phyloP scores from a whole-genome alignment of 2,888 invertebrate genomes.

The Perizoma flavofasciatum region DNA sequence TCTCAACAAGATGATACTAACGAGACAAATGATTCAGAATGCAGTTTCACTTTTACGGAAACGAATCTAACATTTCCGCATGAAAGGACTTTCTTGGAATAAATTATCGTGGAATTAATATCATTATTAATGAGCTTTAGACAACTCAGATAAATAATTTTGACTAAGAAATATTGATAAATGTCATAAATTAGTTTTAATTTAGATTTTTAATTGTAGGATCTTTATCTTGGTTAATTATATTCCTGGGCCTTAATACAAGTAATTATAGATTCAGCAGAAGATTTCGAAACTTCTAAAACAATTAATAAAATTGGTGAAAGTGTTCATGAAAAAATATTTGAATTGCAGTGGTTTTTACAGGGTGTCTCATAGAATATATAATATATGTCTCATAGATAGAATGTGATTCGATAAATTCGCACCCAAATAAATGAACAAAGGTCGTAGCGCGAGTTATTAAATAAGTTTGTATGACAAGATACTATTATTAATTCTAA shows the following conservation, averaged over 20 bases:
- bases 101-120: too few relatives aligned
- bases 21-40: conserved; percentile 18
- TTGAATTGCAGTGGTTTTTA: background rate
- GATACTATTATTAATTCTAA: conserved; percentile 15
- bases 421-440: too few relatives aligned
- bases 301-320: conserved; percentile 16
- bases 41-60: conserved; percentile 37
- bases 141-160: conserved; percentile 4
- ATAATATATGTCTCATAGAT: too few relatives aligned
- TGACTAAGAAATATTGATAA: background rate
- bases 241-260: conserved; percentile 1
- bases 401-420: too few relatives aligned
- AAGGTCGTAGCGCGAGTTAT: background rate
- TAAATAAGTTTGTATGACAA: conserved; percentile 21
- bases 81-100: conserved; percentile 28
- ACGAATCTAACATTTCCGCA: conserved; percentile 25
- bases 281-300: conserved; percentile 12
- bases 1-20: conserved; percentile 13
- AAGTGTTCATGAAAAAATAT: conserved; percentile 6
- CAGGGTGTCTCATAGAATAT: too few relatives aligned
- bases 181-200: conserved; percentile 7
- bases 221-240: conserved; percentile 11
- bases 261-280: too few relatives aligned
- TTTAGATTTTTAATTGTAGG: conserved; percentile 12
- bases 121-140: conserved; percentile 10